Evolutionary conservation across 2,113 vertebrate genomes (phyloP).

Genomic region (Thermophis baileyi): DNA sequence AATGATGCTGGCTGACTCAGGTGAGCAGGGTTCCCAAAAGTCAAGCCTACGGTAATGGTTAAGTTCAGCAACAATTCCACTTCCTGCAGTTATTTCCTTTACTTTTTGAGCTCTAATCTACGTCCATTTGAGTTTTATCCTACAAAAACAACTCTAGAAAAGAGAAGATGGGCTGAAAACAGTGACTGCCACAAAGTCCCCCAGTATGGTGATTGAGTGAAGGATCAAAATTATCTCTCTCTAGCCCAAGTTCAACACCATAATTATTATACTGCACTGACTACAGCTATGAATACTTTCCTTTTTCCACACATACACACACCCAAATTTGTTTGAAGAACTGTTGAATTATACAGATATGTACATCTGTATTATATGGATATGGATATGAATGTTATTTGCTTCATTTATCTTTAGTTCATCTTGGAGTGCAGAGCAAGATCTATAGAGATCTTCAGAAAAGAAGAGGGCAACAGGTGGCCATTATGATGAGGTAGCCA

Average conservation of each 20-base stretch:
- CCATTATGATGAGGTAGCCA: not conserved
- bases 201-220: not conserved
- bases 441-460: not conserved
- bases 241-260: not conserved
- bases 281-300: not conserved
- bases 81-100: not conserved
- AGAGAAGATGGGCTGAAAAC: not conserved
- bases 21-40: conserved; percentile 54
- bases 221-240: not conserved
- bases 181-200: not conserved
- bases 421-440: not conserved
- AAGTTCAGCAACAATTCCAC: not conserved
- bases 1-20: conserved; percentile 73
- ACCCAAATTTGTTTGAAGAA: not conserved
- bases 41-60: not conserved
- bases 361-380: not conserved
- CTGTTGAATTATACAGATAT: not conserved
- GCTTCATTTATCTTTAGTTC: not conserved
- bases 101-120: not conserved
- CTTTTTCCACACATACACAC: not conserved
- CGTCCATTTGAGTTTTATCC: not conserved
- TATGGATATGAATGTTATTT: not conserved
- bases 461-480: not conserved
- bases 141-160: not conserved
- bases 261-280: not conserved